A percentile compares a stretch with the other conserved stretches of the same genome.
Conservation (phyloP, 2,113 vertebrate species). For the Narcine bancroftii region DNA sequence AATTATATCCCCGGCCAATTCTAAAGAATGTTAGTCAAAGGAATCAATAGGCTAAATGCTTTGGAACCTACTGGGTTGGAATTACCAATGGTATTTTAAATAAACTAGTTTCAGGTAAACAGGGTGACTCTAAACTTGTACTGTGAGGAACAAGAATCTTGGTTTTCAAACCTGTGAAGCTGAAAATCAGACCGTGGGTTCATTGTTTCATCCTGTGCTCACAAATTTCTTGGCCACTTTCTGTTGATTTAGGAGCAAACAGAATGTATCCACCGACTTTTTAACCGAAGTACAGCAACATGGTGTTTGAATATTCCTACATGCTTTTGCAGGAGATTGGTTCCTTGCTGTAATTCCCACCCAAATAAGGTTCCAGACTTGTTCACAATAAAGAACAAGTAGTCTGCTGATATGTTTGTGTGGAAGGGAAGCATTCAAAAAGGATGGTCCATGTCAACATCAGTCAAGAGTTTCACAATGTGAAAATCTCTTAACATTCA, state of each 20-base stretch:
- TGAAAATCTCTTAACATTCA: neutral
- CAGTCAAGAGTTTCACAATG: neutral
- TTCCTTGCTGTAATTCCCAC: neutral
- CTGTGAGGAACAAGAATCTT: too few relatives aligned
- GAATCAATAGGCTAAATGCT: neutral
- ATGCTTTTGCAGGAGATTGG: neutral
- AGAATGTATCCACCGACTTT: neutral
- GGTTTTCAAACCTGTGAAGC: too few relatives aligned
- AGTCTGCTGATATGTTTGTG: neutral
- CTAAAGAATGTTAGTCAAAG: neutral
- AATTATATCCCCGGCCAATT: neutral
- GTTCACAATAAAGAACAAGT: neutral
- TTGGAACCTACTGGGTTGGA: too few relatives aligned
- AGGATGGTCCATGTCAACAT: neutral
- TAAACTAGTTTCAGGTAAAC: too few relatives aligned
- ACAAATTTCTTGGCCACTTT: too few relatives aligned
- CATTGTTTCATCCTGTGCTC: too few relatives aligned
- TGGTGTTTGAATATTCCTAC: neutral
- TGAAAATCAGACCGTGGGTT: too few relatives aligned
- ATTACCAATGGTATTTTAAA: too few relatives aligned
- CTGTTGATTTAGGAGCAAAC: neutral
- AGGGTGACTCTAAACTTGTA: too few relatives aligned
- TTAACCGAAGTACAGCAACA: neutral
- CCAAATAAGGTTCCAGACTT: neutral
- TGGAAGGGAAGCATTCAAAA: neutral